These are phyloP conservation scores for Cryptoprocta ferox DNA, from an alignment of 2,797 vertebrate genomes.

Conservation along the genomic window DNA sequence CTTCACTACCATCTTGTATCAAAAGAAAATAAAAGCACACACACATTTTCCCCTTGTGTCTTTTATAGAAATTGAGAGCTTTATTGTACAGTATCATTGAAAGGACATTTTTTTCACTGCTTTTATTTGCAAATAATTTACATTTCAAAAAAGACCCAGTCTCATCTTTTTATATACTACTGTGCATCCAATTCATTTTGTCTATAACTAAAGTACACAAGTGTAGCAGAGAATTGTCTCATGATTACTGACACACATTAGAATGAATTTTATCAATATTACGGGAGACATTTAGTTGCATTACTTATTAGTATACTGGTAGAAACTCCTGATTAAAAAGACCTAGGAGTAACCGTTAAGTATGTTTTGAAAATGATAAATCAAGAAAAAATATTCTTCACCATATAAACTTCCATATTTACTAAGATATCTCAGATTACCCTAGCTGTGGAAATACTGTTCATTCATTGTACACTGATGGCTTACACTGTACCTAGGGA, in stretches of 20 bases:
- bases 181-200: not conserved
- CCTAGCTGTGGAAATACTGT: not conserved
- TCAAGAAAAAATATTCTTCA: not conserved
- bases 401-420: not conserved
- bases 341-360: not conserved
- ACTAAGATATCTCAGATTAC: not conserved
- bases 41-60: not conserved
- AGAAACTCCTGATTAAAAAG: not conserved
- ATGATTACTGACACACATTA: not conserved
- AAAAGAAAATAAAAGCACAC: not conserved
- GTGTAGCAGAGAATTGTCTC: not conserved
- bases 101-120: not conserved
- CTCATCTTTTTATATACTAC: not conserved
- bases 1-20: not conserved
- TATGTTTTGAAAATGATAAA: not conserved
- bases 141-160: not conserved
- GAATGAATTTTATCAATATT: constrained; percentile 11
- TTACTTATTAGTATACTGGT: not conserved
- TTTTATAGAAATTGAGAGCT: not conserved
- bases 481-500: not conserved
- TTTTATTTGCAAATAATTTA: not conserved
- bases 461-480: not conserved
- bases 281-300: not conserved
- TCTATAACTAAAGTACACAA: not conserved
- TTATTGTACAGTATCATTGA: not conserved